Conservation (phyloP, 1,140 invertebrate species). For the Drosophila leontia region DNA sequence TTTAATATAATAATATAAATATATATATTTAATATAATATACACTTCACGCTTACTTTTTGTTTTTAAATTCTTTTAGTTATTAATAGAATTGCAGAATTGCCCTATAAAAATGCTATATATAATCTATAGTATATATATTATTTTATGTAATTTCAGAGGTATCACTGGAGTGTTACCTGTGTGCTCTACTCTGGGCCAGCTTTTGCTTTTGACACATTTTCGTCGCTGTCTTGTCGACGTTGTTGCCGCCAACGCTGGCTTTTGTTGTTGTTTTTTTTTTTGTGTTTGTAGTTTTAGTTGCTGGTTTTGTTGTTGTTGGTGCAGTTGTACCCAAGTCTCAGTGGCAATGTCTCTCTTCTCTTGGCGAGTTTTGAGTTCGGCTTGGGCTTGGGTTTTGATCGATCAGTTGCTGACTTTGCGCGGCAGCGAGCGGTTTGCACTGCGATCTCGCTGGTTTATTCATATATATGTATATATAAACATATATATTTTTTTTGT, state of each 20-base stretch:
- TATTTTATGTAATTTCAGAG: background rate
- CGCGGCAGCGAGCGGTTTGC: conserved; percentile 76
- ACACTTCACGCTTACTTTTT: too few relatives aligned
- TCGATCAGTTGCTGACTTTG: conserved; percentile 77
- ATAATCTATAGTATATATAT: background rate
- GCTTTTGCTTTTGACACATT: conserved; percentile 81
- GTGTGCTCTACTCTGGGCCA: conserved; percentile 19
- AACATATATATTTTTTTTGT: conserved; percentile 7
- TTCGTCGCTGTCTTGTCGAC: conserved; percentile 43
- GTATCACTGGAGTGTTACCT: conserved; percentile 16
- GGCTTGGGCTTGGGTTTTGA: conserved; percentile 40
- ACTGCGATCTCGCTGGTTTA: conserved; percentile 25
- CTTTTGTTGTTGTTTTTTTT: conserved; percentile 8
- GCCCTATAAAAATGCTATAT: background rate
- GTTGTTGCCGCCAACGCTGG: conserved; percentile 42
- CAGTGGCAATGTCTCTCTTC: conserved; percentile 24
- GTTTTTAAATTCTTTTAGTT: too few relatives aligned
- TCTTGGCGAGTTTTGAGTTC: conserved; percentile 12
- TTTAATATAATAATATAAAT: too few relatives aligned
- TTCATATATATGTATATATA: background rate
- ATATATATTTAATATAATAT: too few relatives aligned
- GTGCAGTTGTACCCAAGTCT: conserved; percentile 10
- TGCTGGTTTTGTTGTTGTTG: conserved; percentile 7
- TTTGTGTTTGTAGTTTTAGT: conserved; percentile 8
- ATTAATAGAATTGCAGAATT: too few relatives aligned